Evolutionary conservation across 2,888 invertebrate species (phyloP), one percentile per base, ranked within the genome.

Genomic region (Cantharis lateralis): DNA sequence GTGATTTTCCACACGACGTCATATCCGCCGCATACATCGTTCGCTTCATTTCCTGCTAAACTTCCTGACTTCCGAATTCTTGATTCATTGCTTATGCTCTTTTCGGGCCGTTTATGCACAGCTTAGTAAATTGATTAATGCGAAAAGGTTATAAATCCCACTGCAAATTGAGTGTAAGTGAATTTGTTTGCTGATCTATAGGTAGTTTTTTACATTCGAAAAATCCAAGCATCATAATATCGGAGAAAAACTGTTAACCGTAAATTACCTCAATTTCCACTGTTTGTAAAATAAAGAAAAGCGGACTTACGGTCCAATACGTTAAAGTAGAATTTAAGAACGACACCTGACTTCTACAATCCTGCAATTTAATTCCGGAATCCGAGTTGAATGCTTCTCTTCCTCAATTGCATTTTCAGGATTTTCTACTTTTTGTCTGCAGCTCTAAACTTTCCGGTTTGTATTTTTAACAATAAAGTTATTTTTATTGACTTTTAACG

Each of bases 11-110:
- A 64, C 75, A 62, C 70, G 79, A 76, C 73, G 78, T 75, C 78
- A 71, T 72, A 71, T 76, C 78, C 79, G 79, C 77, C 77, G 72
- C 78, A 78, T 78, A 78, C 79, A 78, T 79, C 77, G 73, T 78
- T 75, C 78, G 75, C 68, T 72, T 79, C 79, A 79, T 79, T 79
- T 79, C 79, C 77, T 77, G 75, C 74, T 26, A 76, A 74, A 69
- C 71, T 73, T 68, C 72, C 73, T 26, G 20, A 69, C 69, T 75
- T 77, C 79, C 79, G 77, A 69, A 68, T 68, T 62, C 68, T 68
- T 74, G 75, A 79, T 77, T 79, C 75, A 75, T 79, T 66, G 76
- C 78, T 71, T 71, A 70, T 74, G 74, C 76, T 76, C 78, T 61
- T 72, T 78, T 77, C 77, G 71, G 70, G n/a, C 69, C 68, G 61